Percentiles rank a stretch among this genome's conserved stretches.
Conservation (phyloP, 2,113 vertebrate species). For the Calyptommatus sinebrachiatus region DNA sequence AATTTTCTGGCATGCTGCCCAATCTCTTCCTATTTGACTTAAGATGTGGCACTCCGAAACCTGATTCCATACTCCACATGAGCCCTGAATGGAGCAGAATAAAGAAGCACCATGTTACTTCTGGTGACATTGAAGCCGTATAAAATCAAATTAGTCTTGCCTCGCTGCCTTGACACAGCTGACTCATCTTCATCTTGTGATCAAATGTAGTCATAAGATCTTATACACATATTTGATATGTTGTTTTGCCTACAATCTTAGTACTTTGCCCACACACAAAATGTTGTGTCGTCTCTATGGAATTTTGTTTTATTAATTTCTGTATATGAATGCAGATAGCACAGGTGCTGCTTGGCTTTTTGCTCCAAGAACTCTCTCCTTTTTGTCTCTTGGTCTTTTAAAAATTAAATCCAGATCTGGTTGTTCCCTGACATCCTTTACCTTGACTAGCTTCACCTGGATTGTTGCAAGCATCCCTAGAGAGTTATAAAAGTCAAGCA, state of each 20-base stretch:
- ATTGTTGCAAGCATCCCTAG: slow-evolving; percentile 39
- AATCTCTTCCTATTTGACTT: not conserved
- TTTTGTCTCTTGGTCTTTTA: not conserved
- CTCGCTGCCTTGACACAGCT: not conserved
- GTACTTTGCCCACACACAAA: not conserved
- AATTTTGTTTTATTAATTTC: not conserved
- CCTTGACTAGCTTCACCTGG: slow-evolving; percentile 27
- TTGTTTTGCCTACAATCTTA: not conserved
- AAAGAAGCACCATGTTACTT: not conserved
- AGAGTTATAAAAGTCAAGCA: slow-evolving; percentile 48
- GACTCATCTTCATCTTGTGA: not conserved
- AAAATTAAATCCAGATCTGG: slow-evolving; percentile 8
- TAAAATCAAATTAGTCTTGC: not conserved
- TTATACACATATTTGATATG: not conserved
- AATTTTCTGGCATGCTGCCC: not conserved
- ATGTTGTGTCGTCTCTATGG: not conserved
- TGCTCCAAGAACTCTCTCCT: slow-evolving; percentile 26
- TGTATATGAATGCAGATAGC: not conserved
- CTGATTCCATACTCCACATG: not conserved
- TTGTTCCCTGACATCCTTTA: slow-evolving; percentile 26
- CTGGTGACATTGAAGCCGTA: not conserved
- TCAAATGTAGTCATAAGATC: not conserved
- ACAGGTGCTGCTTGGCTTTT: not conserved
- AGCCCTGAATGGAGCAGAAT: not conserved
- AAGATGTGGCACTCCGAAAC: not conserved